Percentiles rank a stretch among this genome's conserved stretches.
Conservation (phyloP, 2,797 vertebrate genomes). For the Simalia tracyae region DNA sequence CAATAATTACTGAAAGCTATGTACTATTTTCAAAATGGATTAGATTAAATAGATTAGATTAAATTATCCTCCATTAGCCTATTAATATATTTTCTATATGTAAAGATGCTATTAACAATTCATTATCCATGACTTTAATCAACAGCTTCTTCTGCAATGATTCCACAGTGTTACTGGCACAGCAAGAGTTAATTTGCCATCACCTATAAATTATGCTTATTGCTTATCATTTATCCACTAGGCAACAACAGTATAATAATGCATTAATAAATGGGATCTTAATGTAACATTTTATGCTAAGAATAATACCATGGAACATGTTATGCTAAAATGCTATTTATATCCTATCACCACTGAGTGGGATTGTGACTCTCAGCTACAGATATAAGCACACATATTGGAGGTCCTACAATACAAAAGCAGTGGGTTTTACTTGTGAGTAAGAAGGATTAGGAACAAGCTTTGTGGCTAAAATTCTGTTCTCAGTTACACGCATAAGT, state of each 20-base stretch:
- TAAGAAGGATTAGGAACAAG: neutral
- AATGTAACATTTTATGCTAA: constrained; percentile 12
- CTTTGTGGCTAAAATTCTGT: neutral
- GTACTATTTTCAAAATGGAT: neutral
- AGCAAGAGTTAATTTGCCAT: neutral
- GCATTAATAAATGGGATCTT: constrained; percentile 22
- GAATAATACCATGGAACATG: neutral
- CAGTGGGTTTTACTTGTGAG: neutral
- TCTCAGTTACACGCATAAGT: neutral
- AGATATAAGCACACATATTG: neutral
- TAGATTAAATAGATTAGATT: neutral
- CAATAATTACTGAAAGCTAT: neutral
- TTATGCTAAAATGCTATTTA: neutral
- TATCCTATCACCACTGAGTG: neutral
- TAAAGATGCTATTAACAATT: neutral
- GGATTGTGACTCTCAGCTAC: neutral
- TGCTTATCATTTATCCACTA: constrained; percentile 5
- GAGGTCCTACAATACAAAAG: neutral
- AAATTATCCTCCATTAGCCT: neutral
- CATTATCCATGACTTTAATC: constrained; percentile 9
- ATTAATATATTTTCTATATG: neutral
- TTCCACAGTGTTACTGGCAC: constrained; percentile 25
- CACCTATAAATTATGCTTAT: neutral
- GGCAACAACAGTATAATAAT: constrained; percentile 16
- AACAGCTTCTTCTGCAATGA: neutral